Evolutionary conservation across 2,113 vertebrate genomes (phyloP), one percentile per base, ranked within the genome.

Genomic region (Prochilodus magdalenae): DNA sequence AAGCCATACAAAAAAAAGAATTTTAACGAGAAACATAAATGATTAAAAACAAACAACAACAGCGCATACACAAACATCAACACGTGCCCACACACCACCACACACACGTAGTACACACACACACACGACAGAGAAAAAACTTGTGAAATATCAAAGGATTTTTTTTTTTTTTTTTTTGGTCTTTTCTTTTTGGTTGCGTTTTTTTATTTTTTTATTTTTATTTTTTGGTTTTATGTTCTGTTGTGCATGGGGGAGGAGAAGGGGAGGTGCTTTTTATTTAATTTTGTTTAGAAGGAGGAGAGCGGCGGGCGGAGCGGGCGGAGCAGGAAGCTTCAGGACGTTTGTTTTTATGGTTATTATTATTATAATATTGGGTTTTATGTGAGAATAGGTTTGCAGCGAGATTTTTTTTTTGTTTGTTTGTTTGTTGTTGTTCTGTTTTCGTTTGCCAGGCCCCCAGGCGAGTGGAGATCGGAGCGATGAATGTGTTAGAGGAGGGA

Each of bases 1-100:
- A 95, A 95, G 94, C 94, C 94, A 94, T 94, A 95, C 93, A 89
- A 93, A 85, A 79, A 73, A 75, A 82, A 82, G 79, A 84, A 84
- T 93, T 93, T 95, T 93, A 94, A 93, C 90, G 90, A 88, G 49
- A 88, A 90, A 93, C 91, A 89, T 91, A 91, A 88, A 82, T 84
- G 84, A 83, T 71, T 88, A 88, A 90, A 92, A 91, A 90, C 86
- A 86, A 47, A 75, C 83, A 57, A 80, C 82, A 84, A 69, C 66
- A n/a, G 12, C 22, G 66, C 76, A 73, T 47, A 81, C 62, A 79
- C 73, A 80, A 33, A 83, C 49, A 53, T 47, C 71, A 77, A 85
- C 78, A 72, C n/a, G 81, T 79, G 83, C 77, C 57, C 33, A 91
- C 90, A 91, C 86, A 87, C 90, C 80, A 78, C 62, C 75, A 78